phyloP scores from a whole-genome alignment of 2,888 invertebrate genomes.

The Axea sp. region DNA sequence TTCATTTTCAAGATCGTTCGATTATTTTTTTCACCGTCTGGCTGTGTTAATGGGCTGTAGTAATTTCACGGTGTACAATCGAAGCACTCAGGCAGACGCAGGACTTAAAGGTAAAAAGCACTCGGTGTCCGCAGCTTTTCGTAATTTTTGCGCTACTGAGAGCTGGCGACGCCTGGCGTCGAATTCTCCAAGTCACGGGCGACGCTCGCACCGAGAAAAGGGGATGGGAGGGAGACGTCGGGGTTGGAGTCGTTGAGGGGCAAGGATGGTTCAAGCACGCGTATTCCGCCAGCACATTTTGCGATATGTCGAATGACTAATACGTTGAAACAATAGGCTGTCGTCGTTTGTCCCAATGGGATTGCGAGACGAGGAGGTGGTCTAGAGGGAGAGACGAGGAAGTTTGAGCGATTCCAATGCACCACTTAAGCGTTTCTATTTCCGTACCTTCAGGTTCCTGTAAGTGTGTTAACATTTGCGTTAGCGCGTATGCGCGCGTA shows the following conservation, averaged over 20 bases:
- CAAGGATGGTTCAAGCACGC: slow-evolving; percentile 67
- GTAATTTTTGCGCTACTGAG: slow-evolving; percentile 63
- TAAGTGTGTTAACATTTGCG: slow-evolving; percentile 65
- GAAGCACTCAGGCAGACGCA: slow-evolving; percentile 52
- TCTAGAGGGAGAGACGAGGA: slow-evolving; percentile 65
- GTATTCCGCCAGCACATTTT: slow-evolving; percentile 75
- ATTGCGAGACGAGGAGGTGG: slow-evolving; percentile 68
- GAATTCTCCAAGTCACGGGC: slow-evolving; percentile 66
- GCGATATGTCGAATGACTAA: slow-evolving; percentile 79
- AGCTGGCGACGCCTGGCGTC: slow-evolving; percentile 75
- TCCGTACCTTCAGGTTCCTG: slow-evolving; percentile 75
- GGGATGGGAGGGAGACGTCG: slow-evolving; percentile 40
- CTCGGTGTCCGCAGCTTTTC: slow-evolving; percentile 57
- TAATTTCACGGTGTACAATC: slow-evolving; percentile 56
- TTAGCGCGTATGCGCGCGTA: slow-evolving; percentile 20
- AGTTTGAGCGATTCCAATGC: slow-evolving; percentile 77
- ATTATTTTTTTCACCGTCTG: not conserved
- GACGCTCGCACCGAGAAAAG: slow-evolving; percentile 20
- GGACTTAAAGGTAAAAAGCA: slow-evolving; percentile 62
- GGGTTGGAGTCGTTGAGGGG: slow-evolving; percentile 54
- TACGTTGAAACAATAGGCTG: slow-evolving; percentile 79
- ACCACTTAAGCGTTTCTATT: slow-evolving; percentile 78
- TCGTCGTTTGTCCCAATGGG: slow-evolving; percentile 75
- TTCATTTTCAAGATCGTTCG: too few species aligned
- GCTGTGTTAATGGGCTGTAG: slow-evolving; percentile 28